phyloP scores from a whole-genome alignment of 1,140 invertebrate species.

The Trachelipus rathkii region DNA sequence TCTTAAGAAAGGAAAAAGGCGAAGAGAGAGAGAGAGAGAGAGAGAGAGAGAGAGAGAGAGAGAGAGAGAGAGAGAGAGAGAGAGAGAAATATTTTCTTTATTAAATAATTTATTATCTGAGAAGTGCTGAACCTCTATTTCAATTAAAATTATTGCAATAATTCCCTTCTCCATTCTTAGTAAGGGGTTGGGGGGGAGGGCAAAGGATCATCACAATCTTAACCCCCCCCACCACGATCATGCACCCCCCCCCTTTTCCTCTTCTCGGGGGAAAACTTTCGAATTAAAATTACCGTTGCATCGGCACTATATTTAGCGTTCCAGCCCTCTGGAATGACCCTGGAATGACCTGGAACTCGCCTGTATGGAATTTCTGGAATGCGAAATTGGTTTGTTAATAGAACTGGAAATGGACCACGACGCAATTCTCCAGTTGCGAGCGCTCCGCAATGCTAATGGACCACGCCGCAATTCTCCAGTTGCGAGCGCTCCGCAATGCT shows the following conservation, averaged over 20 bases:
- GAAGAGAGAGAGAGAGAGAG: slow-evolving; percentile 3
- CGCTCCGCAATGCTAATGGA: background rate
- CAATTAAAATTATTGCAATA: too few relatives aligned
- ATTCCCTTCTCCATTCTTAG: too few relatives aligned
- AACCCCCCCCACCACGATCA: too few relatives aligned
- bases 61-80: background rate
- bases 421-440: too few relatives aligned
- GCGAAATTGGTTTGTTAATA: background rate
- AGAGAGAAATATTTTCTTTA: too few relatives aligned
- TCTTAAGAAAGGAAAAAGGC: background rate
- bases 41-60: slow-evolving; percentile 8
- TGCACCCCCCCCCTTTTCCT: too few relatives aligned
- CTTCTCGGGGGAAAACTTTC: background rate
- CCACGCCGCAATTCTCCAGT: background rate
- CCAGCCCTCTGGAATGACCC: background rate
- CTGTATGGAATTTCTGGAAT: background rate
- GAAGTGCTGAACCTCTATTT: too few relatives aligned
- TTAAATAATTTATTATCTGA: too few relatives aligned
- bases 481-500: too few relatives aligned
- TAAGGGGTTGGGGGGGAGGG: too few relatives aligned
- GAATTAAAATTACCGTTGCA: slow-evolving; percentile 2
- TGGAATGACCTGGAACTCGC: background rate
- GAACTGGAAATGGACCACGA: background rate
- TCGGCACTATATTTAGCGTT: background rate
- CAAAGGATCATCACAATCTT: too few relatives aligned